Evolutionary conservation across 2,797 vertebrate species (phyloP).

Genomic region (Dallia pectoralis): DNA sequence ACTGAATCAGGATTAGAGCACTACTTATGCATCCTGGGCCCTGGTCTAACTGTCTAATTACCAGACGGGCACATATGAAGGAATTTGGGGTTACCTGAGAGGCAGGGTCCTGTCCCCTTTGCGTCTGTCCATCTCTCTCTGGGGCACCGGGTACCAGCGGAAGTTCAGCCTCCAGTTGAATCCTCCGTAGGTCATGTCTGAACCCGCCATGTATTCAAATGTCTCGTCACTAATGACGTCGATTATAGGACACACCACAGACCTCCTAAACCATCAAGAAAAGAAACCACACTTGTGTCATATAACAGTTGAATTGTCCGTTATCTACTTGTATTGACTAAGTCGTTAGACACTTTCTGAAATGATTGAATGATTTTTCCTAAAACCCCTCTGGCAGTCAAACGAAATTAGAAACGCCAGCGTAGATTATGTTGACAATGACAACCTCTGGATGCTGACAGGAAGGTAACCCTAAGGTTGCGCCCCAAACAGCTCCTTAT

Average conservation of each 20-base stretch:
- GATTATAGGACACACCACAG: conserved; percentile 88
- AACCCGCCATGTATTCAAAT: conserved; percentile 89
- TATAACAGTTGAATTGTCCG: no score
- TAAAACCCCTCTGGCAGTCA: neutral
- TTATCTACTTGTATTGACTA: no score
- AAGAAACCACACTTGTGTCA: neutral
- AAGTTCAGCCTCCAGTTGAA: conserved; percentile 92
- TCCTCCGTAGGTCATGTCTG: conserved; percentile 89
- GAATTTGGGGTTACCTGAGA: conserved; percentile 71
- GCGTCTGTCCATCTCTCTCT: conserved; percentile 86
- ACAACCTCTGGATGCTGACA: neutral
- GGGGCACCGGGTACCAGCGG: conserved; percentile 88
- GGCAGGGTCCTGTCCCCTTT: conserved; percentile 87
- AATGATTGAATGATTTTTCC: neutral
- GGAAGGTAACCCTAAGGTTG: neutral
- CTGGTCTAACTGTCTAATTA: no score
- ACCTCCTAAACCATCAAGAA: conserved; percentile 68
- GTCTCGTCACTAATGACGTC: conserved; percentile 91
- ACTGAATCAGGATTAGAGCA: no score
- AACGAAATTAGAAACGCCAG: neutral
- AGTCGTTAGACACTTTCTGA: neutral
- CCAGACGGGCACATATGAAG: neutral
- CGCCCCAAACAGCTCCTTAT: neutral
- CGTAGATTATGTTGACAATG: neutral
- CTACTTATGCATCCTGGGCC: no score